Base-by-base conservation (phyloP, 53 echinoderm and acorn worm genomes). In the Temnopleurus reevesii region DNA sequence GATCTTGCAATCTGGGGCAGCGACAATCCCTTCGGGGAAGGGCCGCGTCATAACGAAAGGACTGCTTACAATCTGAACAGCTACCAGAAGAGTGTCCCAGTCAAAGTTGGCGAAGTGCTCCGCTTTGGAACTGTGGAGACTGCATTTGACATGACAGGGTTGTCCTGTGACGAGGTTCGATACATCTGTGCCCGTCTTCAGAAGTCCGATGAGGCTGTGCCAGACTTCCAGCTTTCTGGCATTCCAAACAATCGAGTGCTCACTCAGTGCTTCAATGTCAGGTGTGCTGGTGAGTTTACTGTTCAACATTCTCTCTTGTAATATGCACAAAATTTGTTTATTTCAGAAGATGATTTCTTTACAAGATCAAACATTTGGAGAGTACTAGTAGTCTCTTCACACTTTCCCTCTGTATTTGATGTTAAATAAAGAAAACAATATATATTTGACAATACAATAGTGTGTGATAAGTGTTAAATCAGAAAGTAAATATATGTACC, bases 1-100 rank as follows among this genome's bases (percentile, higher is more conserved):
- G 90, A 92, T 47, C 90, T 95, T 13, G 89, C 90, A 41, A 26
- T 97, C 23, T 97, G 90, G 82, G 97, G 97, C n/a, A 97, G 97
- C 81, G 76, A 90, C 89, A 94, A 89, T 34, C 91, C 90, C 5
- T 34, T 57, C 15, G 97, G 97, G 13, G 88, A 86, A 25, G 95
- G 95, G 2, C 92, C 94, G 9, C 81, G 91, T 38, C 84, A 93
- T 27, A 83, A 90, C 21, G 93, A 92, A 21, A 90, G 92, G 45
- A 55, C 76, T 2, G 41, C 44, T 38, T 94, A 90, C 89, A 94
- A 85, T 82, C 59, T 94, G 2, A 86, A 81, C 81, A 86, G 76
- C 46, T 86, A 92, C 31, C 94, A 94, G 76, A 84, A 71, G 57
- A 81, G 57, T 55, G 90, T 63, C 44, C 51, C 81, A 8, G 90